These are phyloP conservation scores for Pollimyrus isidori DNA, from an alignment of 2,113 vertebrate genomes.

Conservation along the genomic window DNA sequence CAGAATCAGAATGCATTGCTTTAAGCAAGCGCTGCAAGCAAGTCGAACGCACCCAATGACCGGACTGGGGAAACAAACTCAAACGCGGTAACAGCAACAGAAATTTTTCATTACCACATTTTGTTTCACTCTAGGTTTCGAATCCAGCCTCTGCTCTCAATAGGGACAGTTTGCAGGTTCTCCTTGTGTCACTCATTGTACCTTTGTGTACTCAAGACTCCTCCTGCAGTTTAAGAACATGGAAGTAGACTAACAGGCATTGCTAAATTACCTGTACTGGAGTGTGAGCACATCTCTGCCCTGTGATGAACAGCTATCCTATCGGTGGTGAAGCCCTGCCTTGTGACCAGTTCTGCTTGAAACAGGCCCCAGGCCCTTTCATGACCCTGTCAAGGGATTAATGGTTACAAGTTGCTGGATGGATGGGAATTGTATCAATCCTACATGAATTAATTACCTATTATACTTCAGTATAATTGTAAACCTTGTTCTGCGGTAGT, in stretches of 20 bases:
- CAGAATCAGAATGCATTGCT: too few species aligned
- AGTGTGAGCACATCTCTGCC: background rate
- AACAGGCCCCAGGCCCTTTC: background rate
- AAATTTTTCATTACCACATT: background rate
- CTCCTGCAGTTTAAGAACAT: background rate
- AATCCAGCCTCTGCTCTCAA: background rate
- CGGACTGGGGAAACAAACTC: too few species aligned
- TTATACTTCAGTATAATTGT: background rate
- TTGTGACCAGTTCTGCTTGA: background rate
- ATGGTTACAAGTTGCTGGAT: background rate
- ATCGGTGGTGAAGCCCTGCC: too few species aligned
- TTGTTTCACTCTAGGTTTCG: background rate
- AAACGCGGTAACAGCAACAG: too few species aligned
- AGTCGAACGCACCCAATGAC: too few species aligned
- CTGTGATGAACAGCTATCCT: background rate
- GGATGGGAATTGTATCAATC: background rate
- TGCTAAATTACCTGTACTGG: background rate
- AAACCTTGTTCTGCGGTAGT: background rate
- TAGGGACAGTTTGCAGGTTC: background rate
- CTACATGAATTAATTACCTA: background rate
- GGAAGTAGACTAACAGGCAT: background rate
- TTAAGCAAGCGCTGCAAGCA: too few species aligned
- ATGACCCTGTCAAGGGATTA: background rate
- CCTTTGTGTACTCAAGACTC: background rate
- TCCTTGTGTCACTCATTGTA: background rate